Evolutionary conservation across 92 coral and sea anemone species (phyloP), one percentile per base, ranked within the genome.

Genomic region (Palythoa heliodiscus): DNA sequence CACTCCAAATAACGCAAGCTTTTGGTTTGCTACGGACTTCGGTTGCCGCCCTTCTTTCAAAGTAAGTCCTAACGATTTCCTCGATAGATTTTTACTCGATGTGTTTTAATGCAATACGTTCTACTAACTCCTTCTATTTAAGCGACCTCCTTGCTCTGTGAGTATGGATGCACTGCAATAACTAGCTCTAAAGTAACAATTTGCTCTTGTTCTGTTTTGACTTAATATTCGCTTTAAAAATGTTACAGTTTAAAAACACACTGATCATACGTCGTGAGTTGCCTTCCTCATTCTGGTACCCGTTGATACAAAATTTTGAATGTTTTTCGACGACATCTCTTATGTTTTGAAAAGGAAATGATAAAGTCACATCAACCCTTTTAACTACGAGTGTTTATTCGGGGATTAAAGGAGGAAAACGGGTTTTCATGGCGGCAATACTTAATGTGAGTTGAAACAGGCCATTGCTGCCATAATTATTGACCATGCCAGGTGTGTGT

Each of bases 401-500:
- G 75, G 47, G 90, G 93, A 90, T 90, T 90, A 90, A 52, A 24
- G 29, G 35, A 52, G 84, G 78, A 71, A 84, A 83, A 83, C 52
- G 24, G 67, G 20, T 60, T 29, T 54, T 54, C 29, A 38, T 80
- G 61, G 73, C 74, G 60, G 29, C 25, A n/a, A n/a, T 23, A 40
- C 11, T 66, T 52, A 11, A 53, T 60, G 71, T n/a, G 53, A 43
- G 22, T 43, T 53, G 57, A 63, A 67, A 24, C 58, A 70, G 66
- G 40, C 84, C 73, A 69, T 69, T 47, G 11, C 84, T 80, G 58
- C 73, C 22, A 23, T 66, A 47, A 80, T 80, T 64, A 52, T 80
- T 24, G n/a, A 25, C 15, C 25, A 24, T 80, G 84, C 84, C 84
- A 80, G 84, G 84, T 80, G 84, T 48, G 57, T 48, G 57, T 48